phyloP scores from a whole-genome alignment of 2,113 vertebrate genomes.

The Cepphus grylle region DNA sequence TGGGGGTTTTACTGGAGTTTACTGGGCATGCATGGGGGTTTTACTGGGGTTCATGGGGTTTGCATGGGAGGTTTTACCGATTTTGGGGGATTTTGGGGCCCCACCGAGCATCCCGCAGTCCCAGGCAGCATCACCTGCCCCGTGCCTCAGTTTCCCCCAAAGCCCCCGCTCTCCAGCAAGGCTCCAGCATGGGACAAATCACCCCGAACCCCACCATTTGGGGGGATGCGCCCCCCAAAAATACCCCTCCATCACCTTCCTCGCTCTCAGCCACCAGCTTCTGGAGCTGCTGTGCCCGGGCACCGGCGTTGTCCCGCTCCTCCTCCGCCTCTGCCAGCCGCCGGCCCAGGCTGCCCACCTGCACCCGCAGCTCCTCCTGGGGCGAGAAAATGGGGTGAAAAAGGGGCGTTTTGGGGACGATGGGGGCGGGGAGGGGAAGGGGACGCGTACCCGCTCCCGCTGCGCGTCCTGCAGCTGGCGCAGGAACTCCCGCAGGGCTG shows the following conservation, averaged over 20 bases:
- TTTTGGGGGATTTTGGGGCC: neutral
- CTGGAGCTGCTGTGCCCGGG: slow-evolving; percentile 80
- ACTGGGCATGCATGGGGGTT: neutral
- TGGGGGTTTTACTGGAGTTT: neutral
- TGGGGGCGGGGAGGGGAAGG: fast-evolving
- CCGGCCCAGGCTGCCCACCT: slow-evolving; percentile 60
- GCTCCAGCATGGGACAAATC: neutral
- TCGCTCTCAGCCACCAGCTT: slow-evolving; percentile 79
- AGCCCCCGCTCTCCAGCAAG: fast-evolving
- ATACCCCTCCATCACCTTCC: slow-evolving; percentile 71
- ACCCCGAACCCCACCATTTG: neutral
- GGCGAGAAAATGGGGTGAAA: fast-evolving
- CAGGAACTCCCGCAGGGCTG: slow-evolving; percentile 85
- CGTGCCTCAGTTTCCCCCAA: neutral
- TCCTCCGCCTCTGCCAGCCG: slow-evolving; percentile 79
- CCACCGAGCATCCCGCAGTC: fast-evolving
- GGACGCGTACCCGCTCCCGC: slow-evolving; percentile 77
- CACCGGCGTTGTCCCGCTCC: slow-evolving; percentile 71
- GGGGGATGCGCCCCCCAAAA: neutral
- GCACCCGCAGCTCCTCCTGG: slow-evolving; percentile 83
- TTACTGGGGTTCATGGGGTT: neutral
- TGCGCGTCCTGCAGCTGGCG: slow-evolving; percentile 84
- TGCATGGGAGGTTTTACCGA: fast-evolving
- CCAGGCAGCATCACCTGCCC: neutral
- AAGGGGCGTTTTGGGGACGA: fast-evolving